Base-by-base conservation (phyloP, 2,888 invertebrate species). In the Cataglyphis albicans region DNA sequence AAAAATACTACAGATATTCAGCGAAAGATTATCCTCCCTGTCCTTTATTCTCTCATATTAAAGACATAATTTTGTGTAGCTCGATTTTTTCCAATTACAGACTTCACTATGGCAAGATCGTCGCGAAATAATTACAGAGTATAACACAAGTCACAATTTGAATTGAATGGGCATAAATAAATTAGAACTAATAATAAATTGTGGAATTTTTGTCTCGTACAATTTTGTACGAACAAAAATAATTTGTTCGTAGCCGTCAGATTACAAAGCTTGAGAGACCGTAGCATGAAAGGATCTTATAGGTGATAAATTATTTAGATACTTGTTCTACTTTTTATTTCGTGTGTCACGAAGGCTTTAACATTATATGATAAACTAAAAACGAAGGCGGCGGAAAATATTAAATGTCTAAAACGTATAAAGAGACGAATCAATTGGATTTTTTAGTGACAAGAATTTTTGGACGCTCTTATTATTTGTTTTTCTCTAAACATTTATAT, bases 91-190 rank as follows among this genome's bases (percentile, higher is more conserved):
- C n/a, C 64, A 74, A 83, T 83, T 83, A 83, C 73, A 83, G 81
- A 67, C 35, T 64, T 57, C 81, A 57, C 7, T n/a, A 59, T 67
- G 57, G 32, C 48, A 67, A 73, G 64, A 48, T 67, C 75, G 75
- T 81, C 64, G 67, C 73, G 76, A 73, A 57, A 84, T 84, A 81
- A 86, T 75, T 63, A 84, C 59, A 81, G 73, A 81, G 55, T 38
- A 48, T 78, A 73, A 73, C 64, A 81, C 38, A 35, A 65, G 64
- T 68, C 52, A 65, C 68, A 25, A 44, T 68, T 38, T 44, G 73
- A 83, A 81, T 72, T 44, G 78, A 80, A 44, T 59, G 25, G 72
- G 32, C 57, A 32, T 59, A 72, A 44, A 72, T 72, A 80, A 59
- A 80, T 80, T 72, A 44, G 32, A 59, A 32, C 41, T n/a, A 72